Evolutionary conservation across 2,113 vertebrate genomes (phyloP).

Genomic region (Climacteris rufus): DNA sequence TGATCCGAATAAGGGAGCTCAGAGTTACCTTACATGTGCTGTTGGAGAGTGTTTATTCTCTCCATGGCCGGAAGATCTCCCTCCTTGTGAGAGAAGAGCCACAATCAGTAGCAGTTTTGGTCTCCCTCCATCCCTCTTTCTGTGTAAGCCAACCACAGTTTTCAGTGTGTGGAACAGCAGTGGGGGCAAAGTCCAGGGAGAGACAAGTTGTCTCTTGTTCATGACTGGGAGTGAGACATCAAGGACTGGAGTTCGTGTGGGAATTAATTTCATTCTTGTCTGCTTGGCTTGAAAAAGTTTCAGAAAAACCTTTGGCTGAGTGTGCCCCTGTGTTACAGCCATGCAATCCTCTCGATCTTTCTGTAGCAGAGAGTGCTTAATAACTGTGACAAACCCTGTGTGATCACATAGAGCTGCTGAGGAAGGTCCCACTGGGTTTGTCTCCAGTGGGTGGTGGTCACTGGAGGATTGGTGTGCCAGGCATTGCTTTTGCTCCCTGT

Average conservation of each 20-base stretch:
- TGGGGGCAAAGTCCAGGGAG: neutral
- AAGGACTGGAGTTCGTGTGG: neutral
- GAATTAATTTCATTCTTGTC: neutral
- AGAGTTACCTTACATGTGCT: neutral
- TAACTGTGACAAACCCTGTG: accelerated
- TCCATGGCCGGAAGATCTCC: accelerated
- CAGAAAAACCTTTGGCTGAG: neutral
- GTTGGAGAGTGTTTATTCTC: neutral
- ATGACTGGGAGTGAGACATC: neutral
- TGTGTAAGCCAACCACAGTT: neutral
- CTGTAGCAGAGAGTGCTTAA: neutral
- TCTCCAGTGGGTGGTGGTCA: neutral
- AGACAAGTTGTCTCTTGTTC: neutral
- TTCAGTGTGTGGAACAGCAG: accelerated
- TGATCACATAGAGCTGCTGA: neutral
- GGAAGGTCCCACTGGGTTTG: neutral
- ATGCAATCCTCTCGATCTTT: accelerated
- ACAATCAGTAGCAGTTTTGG: neutral
- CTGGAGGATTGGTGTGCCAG: accelerated
- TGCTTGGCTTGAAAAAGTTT: neutral
- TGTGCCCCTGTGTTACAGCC: accelerated
- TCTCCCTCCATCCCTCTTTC: neutral
- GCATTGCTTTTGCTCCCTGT: neutral
- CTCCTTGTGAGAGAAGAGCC: neutral
- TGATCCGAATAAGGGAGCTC: neutral